Evolutionary conservation across 37 sponge, comb jelly and placozoan genomes (phyloP).

Genomic region (Beroe forskalii): DNA sequence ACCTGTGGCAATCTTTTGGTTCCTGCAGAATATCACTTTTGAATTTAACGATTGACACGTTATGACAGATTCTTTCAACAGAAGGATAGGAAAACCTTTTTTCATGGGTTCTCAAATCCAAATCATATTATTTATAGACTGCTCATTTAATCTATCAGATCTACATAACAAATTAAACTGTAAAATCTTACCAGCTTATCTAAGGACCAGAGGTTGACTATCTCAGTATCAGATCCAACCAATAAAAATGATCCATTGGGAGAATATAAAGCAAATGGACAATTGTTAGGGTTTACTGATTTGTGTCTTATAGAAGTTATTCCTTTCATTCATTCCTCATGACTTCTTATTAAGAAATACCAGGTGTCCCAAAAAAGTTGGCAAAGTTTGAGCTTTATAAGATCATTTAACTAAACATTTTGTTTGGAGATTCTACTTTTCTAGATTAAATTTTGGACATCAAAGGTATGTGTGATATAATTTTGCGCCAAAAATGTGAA

Average conservation of each 20-base stretch:
- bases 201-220: neutral
- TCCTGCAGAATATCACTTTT: neutral
- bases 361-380: no score
- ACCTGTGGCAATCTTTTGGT: neutral
- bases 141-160: no score
- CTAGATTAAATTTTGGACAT: no score
- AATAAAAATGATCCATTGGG: constrained; percentile 5
- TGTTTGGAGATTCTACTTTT: no score
- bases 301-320: neutral
- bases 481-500: neutral
- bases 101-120: neutral
- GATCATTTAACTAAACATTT: no score
- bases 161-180: no score
- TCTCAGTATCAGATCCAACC: constrained; percentile 2
- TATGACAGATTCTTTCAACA: neutral
- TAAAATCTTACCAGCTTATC: constrained; percentile 8
- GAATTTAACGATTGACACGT: neutral
- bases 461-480: neutral
- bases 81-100: neutral
- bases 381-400: no score
- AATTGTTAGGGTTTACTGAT: neutral
- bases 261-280: neutral
- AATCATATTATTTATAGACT: no score
- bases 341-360: no score
- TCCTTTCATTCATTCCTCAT: constrained; percentile 65